A percentile compares a stretch with the other conserved stretches of the same genome.
Evolutionary conservation across 1,140 invertebrate genomes (phyloP).

Genomic region (Laupala kohalensis): DNA sequence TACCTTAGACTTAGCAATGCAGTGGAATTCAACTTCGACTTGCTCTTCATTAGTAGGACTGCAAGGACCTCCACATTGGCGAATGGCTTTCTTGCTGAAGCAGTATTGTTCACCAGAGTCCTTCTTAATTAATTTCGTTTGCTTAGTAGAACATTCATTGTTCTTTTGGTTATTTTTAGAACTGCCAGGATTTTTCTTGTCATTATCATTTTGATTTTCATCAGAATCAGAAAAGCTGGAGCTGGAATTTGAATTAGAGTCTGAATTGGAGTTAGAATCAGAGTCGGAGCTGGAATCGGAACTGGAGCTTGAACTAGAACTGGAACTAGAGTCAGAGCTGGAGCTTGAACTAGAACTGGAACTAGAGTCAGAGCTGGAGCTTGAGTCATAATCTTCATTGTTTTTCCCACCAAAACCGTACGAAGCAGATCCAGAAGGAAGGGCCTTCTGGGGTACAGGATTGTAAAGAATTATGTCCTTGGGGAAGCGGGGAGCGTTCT

Average conservation of each 20-base stretch:
- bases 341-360: constrained; percentile 20
- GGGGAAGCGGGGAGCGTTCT: background rate
- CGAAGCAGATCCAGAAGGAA: no score
- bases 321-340: no score
- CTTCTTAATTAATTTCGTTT: background rate
- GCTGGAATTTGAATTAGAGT: constrained; percentile 7
- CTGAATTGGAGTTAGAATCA: background rate
- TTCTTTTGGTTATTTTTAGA: no score
- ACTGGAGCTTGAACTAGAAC: no score
- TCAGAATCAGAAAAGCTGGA: constrained; percentile 2
- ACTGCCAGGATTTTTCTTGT: no score
- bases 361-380: background rate
- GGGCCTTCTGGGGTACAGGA: constrained; percentile 13
- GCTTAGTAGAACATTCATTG: background rate
- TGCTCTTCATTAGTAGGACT: background rate
- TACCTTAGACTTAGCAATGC: background rate
- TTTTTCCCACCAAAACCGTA: no score
- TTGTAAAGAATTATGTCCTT: background rate
- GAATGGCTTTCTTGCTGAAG: background rate
- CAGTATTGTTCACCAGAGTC: background rate
- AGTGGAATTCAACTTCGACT: background rate
- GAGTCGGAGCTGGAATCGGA: constrained; percentile 3
- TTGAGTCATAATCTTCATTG: constrained; percentile 6
- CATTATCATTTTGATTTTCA: no score
- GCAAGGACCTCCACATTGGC: background rate